Percentiles rank a stretch among this genome's conserved stretches.
These are phyloP conservation scores for Orchesella cincta DNA, from an alignment of 1,140 invertebrate genomes.

Conservation along the genomic window DNA sequence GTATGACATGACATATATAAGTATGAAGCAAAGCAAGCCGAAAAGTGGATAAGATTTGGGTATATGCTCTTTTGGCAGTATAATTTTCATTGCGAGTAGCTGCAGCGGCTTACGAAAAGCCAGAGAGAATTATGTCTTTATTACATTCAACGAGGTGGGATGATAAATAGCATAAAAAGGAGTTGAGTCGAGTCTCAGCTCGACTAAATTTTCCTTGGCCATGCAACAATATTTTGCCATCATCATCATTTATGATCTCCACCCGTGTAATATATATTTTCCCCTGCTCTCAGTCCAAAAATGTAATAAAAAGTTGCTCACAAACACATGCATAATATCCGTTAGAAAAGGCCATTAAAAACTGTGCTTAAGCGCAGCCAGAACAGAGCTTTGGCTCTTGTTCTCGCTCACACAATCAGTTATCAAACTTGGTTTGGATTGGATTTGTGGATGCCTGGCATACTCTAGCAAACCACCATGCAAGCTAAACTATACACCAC, in stretches of 20 bases:
- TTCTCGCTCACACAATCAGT: neutral
- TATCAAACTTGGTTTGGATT: too few species aligned
- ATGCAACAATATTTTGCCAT: too few species aligned
- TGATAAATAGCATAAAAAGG: neutral
- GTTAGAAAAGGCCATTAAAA: neutral
- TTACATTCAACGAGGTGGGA: conserved; percentile 23
- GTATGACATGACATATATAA: too few species aligned
- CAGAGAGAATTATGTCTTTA: conserved; percentile 21
- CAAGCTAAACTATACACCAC: neutral
- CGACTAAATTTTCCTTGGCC: neutral
- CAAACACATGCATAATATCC: neutral
- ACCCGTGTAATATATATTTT: neutral
- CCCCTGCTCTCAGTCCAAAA: neutral
- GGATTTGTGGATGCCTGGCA: too few species aligned
- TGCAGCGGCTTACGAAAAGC: too few species aligned
- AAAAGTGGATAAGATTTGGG: too few species aligned
- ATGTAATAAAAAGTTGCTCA: neutral
- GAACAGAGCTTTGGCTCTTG: too few species aligned
- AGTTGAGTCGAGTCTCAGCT: neutral
- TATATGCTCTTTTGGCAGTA: too few species aligned
- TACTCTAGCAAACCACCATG: too few species aligned
- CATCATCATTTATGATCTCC: too few species aligned
- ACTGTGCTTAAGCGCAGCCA: too few species aligned
- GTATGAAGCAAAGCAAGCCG: too few species aligned
- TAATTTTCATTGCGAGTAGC: neutral